A percentile compares a stretch with the other conserved stretches of the same genome.
Conservation (phyloP, 1,140 invertebrate species). For the Andricus grossulariae region DNA sequence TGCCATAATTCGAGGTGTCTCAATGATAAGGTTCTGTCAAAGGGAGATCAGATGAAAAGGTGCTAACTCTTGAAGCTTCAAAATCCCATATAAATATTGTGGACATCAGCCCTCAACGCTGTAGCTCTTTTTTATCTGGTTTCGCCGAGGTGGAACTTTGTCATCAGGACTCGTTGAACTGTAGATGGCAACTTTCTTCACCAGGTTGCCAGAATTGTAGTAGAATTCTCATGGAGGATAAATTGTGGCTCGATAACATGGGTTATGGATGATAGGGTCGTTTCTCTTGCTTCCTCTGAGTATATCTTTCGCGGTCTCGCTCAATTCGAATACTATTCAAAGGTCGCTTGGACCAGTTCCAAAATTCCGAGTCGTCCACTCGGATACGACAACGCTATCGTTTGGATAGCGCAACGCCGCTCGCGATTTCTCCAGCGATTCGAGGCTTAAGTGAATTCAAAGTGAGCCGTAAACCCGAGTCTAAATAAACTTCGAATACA, state of each 20-base stretch:
- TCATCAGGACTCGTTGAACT: too few species aligned
- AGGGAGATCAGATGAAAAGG: too few species aligned
- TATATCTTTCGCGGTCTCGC: conserved; percentile 37
- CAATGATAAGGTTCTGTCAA: too few species aligned
- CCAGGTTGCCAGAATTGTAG: too few species aligned
- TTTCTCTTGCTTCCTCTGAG: not conserved
- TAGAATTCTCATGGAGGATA: not conserved
- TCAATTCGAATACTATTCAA: conserved; percentile 68
- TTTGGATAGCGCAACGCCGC: conserved; percentile 39
- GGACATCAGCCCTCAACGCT: too few species aligned
- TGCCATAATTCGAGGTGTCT: too few species aligned
- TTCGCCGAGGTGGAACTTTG: too few species aligned
- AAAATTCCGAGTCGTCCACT: conserved; percentile 70
- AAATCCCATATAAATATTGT: too few species aligned
- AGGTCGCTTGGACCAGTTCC: conserved; percentile 72
- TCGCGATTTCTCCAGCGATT: conserved; percentile 62
- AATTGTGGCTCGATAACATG: not conserved
- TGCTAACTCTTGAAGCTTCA: too few species aligned
- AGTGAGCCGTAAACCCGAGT: conserved; percentile 70
- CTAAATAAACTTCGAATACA: conserved; percentile 68
- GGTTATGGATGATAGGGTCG: not conserved
- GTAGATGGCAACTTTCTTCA: too few species aligned
- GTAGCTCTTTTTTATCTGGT: too few species aligned
- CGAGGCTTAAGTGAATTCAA: conserved; percentile 70
- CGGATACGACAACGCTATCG: conserved; percentile 43